A percentile compares a stretch with the other conserved stretches of the same genome.
Conservation (phyloP, 2,797 vertebrate genomes). For the Chloroceryle amazona region DNA sequence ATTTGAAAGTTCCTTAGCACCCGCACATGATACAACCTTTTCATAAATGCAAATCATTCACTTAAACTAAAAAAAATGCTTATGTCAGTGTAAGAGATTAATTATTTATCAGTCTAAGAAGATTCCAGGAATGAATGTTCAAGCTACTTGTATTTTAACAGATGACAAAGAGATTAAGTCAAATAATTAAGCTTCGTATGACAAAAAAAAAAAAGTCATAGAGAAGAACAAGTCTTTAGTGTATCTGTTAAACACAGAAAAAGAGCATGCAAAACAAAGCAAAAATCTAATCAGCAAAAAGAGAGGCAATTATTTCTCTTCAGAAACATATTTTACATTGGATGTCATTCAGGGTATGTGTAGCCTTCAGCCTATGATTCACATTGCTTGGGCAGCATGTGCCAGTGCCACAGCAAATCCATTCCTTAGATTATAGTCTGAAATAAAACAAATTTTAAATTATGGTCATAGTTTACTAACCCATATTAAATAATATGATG, state of each 20-base stretch:
- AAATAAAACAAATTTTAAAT: slow-evolving; percentile 62
- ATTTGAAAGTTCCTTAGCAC: slow-evolving; percentile 64
- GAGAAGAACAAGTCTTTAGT: slow-evolving; percentile 25
- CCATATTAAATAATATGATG: slow-evolving; percentile 65
- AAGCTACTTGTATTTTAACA: slow-evolving; percentile 56
- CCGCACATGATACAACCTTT: slow-evolving; percentile 51
- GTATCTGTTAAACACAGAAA: slow-evolving; percentile 33
- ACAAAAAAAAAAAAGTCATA: background rate
- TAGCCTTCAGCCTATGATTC: slow-evolving; percentile 23
- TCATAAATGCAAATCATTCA: slow-evolving; percentile 52
- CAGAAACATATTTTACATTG: background rate
- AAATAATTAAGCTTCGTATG: slow-evolving; percentile 53
- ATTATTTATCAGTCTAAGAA: slow-evolving; percentile 71
- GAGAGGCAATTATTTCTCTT: slow-evolving; percentile 52
- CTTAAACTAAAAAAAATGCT: slow-evolving; percentile 68
- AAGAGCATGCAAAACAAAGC: slow-evolving; percentile 13
- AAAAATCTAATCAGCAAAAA: slow-evolving; percentile 44
- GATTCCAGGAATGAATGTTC: slow-evolving; percentile 57
- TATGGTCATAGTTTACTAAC: slow-evolving; percentile 62
- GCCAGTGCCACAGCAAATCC: background rate
- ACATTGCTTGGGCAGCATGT: background rate
- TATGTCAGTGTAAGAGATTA: slow-evolving; percentile 66
- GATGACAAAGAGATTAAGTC: slow-evolving; percentile 52
- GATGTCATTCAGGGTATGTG: background rate
- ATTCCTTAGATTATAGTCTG: background rate